These are phyloP conservation scores for Porites evermanni DNA, from an alignment of 92 coral and sea anemone species.

Conservation along the genomic window DNA sequence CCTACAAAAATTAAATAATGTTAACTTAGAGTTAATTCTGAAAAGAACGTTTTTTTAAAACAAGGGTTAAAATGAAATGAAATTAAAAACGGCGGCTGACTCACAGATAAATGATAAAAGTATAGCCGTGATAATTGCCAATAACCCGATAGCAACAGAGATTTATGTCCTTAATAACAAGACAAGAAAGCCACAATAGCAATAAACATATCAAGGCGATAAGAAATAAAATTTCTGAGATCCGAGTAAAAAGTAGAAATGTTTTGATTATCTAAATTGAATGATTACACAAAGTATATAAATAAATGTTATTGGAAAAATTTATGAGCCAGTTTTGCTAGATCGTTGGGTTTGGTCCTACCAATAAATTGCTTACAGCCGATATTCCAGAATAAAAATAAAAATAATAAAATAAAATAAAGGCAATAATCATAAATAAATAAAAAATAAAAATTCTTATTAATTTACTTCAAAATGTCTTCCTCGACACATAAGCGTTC, in stretches of 20 bases:
- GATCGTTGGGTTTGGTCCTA: not conserved
- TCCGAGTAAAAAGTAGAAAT: not conserved
- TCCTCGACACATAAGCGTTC: constrained; percentile 3
- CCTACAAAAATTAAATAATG: no score
- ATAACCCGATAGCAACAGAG: not conserved
- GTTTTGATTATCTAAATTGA: constrained; percentile 13
- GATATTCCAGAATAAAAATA: not conserved
- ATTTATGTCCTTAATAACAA: not conserved
- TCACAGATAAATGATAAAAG: not conserved
- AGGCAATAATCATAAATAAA: no score
- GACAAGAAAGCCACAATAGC: not conserved
- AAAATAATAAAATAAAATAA: no score
- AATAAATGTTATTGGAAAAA: not conserved
- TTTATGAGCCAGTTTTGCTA: not conserved
- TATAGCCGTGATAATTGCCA: not conserved
- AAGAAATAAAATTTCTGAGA: not conserved
- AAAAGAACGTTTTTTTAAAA: not conserved
- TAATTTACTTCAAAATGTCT: constrained; percentile 25
- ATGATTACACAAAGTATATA: constrained; percentile 4
- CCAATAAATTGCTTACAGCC: not conserved
- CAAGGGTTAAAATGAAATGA: not conserved
- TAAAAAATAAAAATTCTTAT: not conserved
- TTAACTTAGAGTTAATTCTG: no score
- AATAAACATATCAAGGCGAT: not conserved
- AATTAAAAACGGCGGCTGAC: not conserved